Percentiles rank a stretch among this genome's conserved stretches.
Evolutionary conservation across 1,140 invertebrate genomes (phyloP).

Genomic region (Neoseiulus cucumeris): DNA sequence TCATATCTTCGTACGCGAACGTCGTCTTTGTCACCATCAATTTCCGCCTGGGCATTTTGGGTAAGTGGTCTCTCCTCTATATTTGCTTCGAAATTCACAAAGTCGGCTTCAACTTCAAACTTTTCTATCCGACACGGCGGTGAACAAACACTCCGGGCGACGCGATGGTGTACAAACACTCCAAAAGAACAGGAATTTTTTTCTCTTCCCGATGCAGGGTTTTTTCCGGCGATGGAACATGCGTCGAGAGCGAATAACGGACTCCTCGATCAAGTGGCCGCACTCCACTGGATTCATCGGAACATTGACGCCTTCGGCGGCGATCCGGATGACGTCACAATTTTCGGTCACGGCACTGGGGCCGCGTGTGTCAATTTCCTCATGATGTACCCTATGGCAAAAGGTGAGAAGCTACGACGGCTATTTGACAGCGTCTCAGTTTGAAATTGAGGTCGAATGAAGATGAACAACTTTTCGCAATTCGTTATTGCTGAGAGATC

Average conservation of each 20-base stretch:
- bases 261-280: slow-evolving; percentile 82
- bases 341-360: slow-evolving; percentile 86
- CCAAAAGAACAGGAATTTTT: not conserved
- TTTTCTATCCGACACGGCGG: no score
- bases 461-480: no score
- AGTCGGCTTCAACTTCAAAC: no score
- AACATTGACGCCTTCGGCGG: slow-evolving; percentile 81
- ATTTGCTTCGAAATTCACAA: no score
- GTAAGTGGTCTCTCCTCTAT: slow-evolving; percentile 36
- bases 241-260: slow-evolving; percentile 59
- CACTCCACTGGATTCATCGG: slow-evolving; percentile 78
- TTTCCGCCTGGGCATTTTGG: slow-evolving; percentile 83
- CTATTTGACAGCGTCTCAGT: no score
- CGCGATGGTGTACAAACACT: no score
- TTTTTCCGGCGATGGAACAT: slow-evolving; percentile 19
- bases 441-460: no score
- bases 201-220: slow-evolving; percentile 16
- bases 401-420: slow-evolving; percentile 41
- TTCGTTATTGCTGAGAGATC: no score
- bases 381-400: slow-evolving; percentile 70
- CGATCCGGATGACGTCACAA: slow-evolving; percentile 69
- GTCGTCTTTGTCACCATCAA: slow-evolving; percentile 93
- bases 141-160: no score
- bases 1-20: slow-evolving; percentile 72
- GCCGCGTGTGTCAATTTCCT: slow-evolving; percentile 85